phyloP scores from a whole-genome alignment of 2,888 invertebrate genomes.

The Palloptera scutellata region DNA sequence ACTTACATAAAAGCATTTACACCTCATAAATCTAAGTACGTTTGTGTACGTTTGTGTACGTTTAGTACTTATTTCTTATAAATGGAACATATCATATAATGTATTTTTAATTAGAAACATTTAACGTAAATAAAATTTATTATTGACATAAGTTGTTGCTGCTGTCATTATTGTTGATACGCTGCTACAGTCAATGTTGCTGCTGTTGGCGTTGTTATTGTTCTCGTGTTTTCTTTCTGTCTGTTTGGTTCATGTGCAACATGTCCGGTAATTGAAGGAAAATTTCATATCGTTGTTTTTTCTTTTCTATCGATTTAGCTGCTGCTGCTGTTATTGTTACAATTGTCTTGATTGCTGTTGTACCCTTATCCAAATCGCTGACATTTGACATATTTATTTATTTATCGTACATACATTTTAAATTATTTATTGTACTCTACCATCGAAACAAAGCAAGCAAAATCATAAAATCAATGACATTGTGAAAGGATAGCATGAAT shows the following conservation, averaged over 20 bases:
- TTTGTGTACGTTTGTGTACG: no score
- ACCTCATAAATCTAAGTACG: no score
- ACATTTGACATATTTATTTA: conserved; percentile 39
- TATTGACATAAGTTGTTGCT: conserved; percentile 31
- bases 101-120: conserved; percentile 44
- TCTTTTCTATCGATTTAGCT: conserved; percentile 8
- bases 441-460: no score
- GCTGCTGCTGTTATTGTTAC: conserved; percentile 8
- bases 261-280: no score
- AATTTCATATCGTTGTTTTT: conserved; percentile 2
- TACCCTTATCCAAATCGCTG: conserved; percentile 37
- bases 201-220: conserved; percentile 3
- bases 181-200: conserved; percentile 9
- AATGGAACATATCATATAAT: conserved; percentile 32
- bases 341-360: conserved; percentile 21
- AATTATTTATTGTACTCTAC: conserved; percentile 19
- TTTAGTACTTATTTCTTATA: no score
- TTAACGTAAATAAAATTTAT: conserved; percentile 40
- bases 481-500: background rate
- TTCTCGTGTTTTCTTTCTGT: conserved; percentile 17
- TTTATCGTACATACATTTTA: conserved; percentile 25
- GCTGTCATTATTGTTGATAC: conserved; percentile 1
- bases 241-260: no score
- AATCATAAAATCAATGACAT: no score
- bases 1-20: no score